phyloP scores from a whole-genome alignment of 2,797 vertebrate species.

The Xiphorhynchus erythropygius region DNA sequence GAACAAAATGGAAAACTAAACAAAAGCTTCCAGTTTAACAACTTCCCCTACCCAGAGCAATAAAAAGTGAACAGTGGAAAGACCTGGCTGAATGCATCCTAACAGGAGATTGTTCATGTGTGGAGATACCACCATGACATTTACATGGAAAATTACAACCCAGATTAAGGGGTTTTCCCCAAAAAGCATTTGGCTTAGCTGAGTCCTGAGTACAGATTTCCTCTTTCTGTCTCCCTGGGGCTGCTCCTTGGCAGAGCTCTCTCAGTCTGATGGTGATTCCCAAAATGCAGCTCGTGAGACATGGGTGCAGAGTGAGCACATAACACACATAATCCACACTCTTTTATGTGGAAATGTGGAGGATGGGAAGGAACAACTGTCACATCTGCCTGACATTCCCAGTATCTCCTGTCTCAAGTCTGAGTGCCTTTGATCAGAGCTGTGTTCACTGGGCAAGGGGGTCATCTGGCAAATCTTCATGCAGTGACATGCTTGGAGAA shows the following conservation, averaged over 20 bases:
- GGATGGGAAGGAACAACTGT: not conserved
- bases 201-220: not conserved
- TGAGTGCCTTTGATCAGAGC: not conserved
- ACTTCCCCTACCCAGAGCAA: not conserved
- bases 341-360: accelerated
- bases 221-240: not conserved
- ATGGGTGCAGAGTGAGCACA: not conserved
- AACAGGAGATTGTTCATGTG: not conserved
- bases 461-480: not conserved
- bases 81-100: not conserved
- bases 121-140: accelerated
- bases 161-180: not conserved
- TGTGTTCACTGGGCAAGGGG: not conserved
- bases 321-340: not conserved
- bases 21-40: not conserved
- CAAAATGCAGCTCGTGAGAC: not conserved
- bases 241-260: not conserved
- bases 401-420: accelerated
- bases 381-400: not conserved
- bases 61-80: not conserved
- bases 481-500: not conserved
- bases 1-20: slow-evolving; percentile 16
- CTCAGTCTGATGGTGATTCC: not conserved
- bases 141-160: not conserved
- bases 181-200: not conserved